Evolutionary conservation across 2,888 invertebrate genomes (phyloP).

Genomic region (Belgica antarctica): DNA sequence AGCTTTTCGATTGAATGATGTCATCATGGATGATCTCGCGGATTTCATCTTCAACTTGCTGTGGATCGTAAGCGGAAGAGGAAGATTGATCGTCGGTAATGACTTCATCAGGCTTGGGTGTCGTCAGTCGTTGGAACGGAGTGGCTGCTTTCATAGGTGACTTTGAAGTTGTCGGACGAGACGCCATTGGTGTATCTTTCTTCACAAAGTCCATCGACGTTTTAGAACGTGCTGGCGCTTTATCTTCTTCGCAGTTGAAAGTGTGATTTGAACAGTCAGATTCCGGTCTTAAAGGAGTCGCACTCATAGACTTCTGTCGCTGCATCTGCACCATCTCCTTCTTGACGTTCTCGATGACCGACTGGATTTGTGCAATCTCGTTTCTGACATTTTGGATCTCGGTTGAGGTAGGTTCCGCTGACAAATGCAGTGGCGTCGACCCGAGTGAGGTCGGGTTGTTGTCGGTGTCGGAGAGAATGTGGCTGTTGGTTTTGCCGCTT

Average conservation of each 20-base stretch:
- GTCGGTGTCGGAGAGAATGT: conserved; percentile 34
- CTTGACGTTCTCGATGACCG: conserved; percentile 4
- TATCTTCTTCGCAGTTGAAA: not conserved
- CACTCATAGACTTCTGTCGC: not conserved
- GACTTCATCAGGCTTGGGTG: conserved; percentile 35
- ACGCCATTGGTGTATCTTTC: not conserved
- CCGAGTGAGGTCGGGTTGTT: conserved; percentile 4
- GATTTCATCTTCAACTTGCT: not conserved
- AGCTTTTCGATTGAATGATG: not conserved
- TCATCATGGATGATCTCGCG: not conserved
- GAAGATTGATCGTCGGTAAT: conserved; percentile 27
- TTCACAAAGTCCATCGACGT: not conserved
- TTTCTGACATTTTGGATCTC: conserved; percentile 29
- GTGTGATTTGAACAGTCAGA: conserved; percentile 36
- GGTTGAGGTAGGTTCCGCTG: conserved; percentile 2
- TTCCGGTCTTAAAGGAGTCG: conserved; percentile 17
- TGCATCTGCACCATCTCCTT: conserved; percentile 39
- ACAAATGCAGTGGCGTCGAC: conserved; percentile 26
- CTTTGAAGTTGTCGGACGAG: conserved; percentile 10
- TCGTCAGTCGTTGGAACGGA: conserved; percentile 7
- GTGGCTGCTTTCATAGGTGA: conserved; percentile 11
- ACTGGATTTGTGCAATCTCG: conserved; percentile 40
- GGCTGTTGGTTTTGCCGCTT: conserved; percentile 41
- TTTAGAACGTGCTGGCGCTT: not conserved
- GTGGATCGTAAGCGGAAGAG: conserved; percentile 10